Evolutionary conservation across 1,140 invertebrate species (phyloP).

Genomic region (Monomorium pharaonis): DNA sequence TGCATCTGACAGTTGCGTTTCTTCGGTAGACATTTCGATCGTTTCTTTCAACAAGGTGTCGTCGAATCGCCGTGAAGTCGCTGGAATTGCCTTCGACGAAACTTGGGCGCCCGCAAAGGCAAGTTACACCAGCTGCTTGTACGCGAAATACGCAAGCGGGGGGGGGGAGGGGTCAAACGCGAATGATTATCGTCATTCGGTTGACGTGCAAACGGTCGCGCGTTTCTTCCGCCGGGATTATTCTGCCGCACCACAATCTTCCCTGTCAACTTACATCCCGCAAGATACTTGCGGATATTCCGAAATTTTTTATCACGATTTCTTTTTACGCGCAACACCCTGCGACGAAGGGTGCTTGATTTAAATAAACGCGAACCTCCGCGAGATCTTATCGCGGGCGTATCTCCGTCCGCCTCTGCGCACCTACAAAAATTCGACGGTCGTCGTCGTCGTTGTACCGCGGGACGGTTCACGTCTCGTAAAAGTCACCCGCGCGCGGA

Average conservation of each 20-base stretch:
- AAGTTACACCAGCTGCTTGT: neutral
- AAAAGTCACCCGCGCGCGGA: constrained; percentile 16
- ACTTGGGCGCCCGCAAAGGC: neutral
- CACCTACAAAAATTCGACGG: constrained; percentile 17
- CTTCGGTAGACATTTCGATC: constrained; percentile 21
- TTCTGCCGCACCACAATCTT: neutral
- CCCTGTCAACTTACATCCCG: neutral
- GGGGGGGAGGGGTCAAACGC: too few relatives aligned
- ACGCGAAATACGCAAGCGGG: too few relatives aligned
- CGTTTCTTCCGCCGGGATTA: too few relatives aligned
- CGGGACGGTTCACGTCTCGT: neutral
- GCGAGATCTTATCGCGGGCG: neutral
- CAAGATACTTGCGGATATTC: neutral
- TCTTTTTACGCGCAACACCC: too few relatives aligned
- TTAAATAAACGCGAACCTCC: neutral
- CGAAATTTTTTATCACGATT: too few relatives aligned
- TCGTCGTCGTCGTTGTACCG: constrained; percentile 11
- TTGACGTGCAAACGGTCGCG: neutral
- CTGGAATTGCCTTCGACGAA: constrained; percentile 5
- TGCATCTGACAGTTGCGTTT: constrained; percentile 37
- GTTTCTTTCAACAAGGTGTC: constrained; percentile 28
- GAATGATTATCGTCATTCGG: neutral
- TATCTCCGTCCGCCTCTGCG: neutral
- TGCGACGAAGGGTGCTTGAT: neutral
- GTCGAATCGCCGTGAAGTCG: constrained; percentile 14